Evolutionary conservation across 2,113 vertebrate species (phyloP).

Genomic region (Lepus americanus): DNA sequence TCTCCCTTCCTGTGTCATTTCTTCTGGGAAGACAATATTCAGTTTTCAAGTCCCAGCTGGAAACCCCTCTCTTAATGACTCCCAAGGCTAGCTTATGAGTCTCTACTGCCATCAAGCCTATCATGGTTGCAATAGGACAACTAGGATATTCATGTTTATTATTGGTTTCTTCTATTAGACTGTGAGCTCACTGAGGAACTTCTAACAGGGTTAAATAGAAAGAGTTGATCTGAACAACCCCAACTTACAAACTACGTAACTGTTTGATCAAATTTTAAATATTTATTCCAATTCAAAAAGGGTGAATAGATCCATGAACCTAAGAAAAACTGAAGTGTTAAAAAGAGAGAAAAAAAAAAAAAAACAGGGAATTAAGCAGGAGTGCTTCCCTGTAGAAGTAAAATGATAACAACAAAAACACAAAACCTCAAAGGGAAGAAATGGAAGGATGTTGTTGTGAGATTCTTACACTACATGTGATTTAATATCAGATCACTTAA

Average conservation of each 20-base stretch:
- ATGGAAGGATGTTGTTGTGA: not conserved
- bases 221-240: not conserved
- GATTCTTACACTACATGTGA: not conserved
- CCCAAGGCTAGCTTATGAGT: not conserved
- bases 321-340: not conserved
- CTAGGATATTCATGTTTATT: not conserved
- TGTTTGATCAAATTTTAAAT: slow-evolving; percentile 18
- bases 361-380: not conserved
- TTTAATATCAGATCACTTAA: not conserved
- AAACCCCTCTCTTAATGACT: not conserved
- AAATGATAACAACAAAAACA: not conserved
- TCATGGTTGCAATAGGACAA: not conserved
- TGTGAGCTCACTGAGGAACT: not conserved
- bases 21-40: not conserved
- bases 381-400: not conserved
- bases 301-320: not conserved
- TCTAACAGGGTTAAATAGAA: not conserved
- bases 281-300: not conserved
- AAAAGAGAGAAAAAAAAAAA: not conserved
- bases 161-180: not conserved
- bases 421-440: not conserved
- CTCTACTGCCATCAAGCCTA: not conserved
- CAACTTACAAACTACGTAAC: not conserved
- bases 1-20: not conserved
- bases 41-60: not conserved